phyloP scores from a whole-genome alignment of 2,113 vertebrate genomes.

The human region GRCh38 chr2:148854001-148854500 shows the following conservation, averaged over 20 bases:
- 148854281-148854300: background rate
- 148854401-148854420: background rate
- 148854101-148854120: background rate
- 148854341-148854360: background rate
- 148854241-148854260: background rate
- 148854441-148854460: background rate
- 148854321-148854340: background rate
- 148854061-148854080: background rate
- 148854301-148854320: background rate
- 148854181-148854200: background rate
- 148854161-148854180: background rate
- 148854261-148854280: no score
- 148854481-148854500: background rate
- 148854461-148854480: background rate
- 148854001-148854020: background rate
- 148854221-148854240: background rate
- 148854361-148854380: background rate
- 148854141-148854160: background rate
- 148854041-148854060: background rate
- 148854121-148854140: background rate
- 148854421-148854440: background rate
- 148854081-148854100: background rate
- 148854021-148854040: background rate
- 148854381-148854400: background rate
- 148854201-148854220: background rate